Percentiles rank a stretch among this genome's conserved stretches.
Conservation (phyloP, 2,888 invertebrate species). For the Meteorus colon region DNA sequence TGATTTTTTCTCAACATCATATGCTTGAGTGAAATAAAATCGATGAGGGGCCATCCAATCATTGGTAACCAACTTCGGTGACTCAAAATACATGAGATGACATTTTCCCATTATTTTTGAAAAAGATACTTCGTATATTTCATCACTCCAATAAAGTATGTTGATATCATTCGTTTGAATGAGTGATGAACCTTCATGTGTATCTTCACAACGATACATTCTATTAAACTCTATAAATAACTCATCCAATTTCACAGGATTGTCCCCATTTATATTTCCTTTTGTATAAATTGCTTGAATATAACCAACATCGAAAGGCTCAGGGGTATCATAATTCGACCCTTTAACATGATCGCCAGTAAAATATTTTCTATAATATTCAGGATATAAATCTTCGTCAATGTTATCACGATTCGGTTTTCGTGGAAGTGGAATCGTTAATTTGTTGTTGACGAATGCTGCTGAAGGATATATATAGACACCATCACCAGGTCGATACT, state of each 20-base stretch:
- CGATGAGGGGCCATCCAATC: constrained; percentile 80
- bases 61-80: constrained; percentile 74
- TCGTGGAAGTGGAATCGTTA: constrained; percentile 44
- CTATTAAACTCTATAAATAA: constrained; percentile 81
- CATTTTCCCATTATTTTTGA: constrained; percentile 81
- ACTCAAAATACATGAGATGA: constrained; percentile 79
- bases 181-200: constrained; percentile 76
- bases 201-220: constrained; percentile 86
- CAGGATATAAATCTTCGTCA: constrained; percentile 85
- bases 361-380: constrained; percentile 82
- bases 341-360: constrained; percentile 81
- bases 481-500: constrained; percentile 80
- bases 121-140: constrained; percentile 77
- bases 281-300: constrained; percentile 79
- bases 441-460: constrained; percentile 75
- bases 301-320: constrained; percentile 84
- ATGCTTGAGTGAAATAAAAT: constrained; percentile 84
- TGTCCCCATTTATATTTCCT: constrained; percentile 71
- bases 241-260: constrained; percentile 76
- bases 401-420: constrained; percentile 72
- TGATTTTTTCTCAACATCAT: constrained; percentile 76
- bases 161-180: constrained; percentile 82
- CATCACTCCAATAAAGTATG: constrained; percentile 85
- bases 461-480: constrained; percentile 81
- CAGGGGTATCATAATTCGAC: constrained; percentile 82